These are phyloP conservation scores for Xenopus laevis DNA, from an alignment of 2,113 vertebrate genomes.

Conservation along the genomic window DNA sequence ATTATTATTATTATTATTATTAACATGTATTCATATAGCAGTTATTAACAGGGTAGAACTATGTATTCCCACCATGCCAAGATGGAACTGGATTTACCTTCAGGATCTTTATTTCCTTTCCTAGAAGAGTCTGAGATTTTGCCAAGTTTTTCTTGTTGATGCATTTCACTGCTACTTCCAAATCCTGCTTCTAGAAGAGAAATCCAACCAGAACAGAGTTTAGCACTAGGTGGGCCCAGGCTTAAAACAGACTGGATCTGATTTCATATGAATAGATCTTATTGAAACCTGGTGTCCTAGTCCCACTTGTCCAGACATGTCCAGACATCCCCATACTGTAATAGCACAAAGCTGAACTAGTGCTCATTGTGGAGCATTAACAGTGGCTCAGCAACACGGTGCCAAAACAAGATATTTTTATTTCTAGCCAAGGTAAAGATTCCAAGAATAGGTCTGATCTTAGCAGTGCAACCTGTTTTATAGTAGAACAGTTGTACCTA, in stretches of 20 bases:
- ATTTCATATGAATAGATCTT: not conserved
- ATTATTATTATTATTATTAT: too few relatives aligned
- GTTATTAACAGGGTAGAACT: not conserved
- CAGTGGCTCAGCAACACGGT: not conserved
- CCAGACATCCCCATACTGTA: conserved; percentile 2
- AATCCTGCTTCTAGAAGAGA: conserved; percentile 78
- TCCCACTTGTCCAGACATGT: conserved; percentile 54
- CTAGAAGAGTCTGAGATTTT: conserved; percentile 87
- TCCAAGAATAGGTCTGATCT: conserved; percentile 30
- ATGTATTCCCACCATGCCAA: not conserved
- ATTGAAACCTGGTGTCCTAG: not conserved
- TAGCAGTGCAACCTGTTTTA: conserved; percentile 18
- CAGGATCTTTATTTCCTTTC: conserved; percentile 95
- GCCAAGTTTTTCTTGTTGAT: conserved; percentile 95
- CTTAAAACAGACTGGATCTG: not conserved
- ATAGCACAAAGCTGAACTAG: not conserved
- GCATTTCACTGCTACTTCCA: conserved; percentile 93
- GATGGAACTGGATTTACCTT: conserved; percentile 71
- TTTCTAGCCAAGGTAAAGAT: conserved; percentile 10
- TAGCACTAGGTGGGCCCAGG: not conserved
- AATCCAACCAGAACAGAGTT: not conserved
- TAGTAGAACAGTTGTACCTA: not conserved
- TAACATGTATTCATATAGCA: too few relatives aligned
- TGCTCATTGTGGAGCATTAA: not conserved
- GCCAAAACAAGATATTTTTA: conserved; percentile 13